A percentile compares a stretch with the other conserved stretches of the same genome.
Conservation (phyloP, 1,140 invertebrate species). For the Cataglyphis hispanica region DNA sequence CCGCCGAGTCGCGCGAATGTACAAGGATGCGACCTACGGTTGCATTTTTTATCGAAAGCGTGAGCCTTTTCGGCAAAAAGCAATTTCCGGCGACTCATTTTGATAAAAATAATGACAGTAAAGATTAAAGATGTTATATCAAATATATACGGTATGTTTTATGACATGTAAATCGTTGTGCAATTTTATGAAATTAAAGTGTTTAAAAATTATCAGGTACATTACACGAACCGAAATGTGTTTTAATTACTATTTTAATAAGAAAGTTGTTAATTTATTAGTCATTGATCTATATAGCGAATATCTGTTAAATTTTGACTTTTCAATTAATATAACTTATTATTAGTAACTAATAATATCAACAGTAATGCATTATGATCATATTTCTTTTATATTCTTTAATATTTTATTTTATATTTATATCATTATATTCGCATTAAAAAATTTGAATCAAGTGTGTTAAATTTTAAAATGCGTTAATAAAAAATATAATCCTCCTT, state of each 20-base stretch:
- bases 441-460: slow-evolving; percentile 4
- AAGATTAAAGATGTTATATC: slow-evolving; percentile 13
- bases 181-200: not conserved
- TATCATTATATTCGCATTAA: no score
- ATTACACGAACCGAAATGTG: not conserved
- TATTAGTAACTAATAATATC: slow-evolving; percentile 1
- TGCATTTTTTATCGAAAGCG: slow-evolving; percentile 60
- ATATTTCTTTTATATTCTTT: not conserved
- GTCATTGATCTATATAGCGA: not conserved
- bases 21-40: slow-evolving; percentile 26
- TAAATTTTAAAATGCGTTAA: slow-evolving; percentile 3
- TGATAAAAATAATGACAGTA: not conserved
- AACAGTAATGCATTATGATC: not conserved
- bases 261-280: not conserved
- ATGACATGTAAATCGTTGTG: not conserved
- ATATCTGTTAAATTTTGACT: not conserved
- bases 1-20: not conserved
- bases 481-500: not conserved
- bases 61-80: slow-evolving; percentile 39
- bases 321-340: not conserved
- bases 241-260: not conserved
- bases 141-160: slow-evolving; percentile 14
- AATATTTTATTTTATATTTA: not conserved
- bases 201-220: not conserved
- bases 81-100: slow-evolving; percentile 39